Evolutionary conservation across 2,113 vertebrate species (phyloP).

Genomic region (Gasterosteus nipponicus): DNA sequence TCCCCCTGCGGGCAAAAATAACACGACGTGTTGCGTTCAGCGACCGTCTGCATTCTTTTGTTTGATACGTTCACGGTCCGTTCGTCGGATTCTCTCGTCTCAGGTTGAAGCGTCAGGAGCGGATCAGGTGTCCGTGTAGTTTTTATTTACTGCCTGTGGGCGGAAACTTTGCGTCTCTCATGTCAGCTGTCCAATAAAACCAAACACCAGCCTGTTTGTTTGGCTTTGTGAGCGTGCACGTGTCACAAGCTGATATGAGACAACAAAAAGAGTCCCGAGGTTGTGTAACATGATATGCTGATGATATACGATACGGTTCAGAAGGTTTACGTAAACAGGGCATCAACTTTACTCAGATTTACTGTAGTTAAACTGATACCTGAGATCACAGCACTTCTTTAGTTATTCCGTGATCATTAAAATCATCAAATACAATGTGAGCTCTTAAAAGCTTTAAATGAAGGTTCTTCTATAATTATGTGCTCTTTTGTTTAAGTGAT

Average conservation of each 20-base stretch:
- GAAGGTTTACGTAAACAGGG: neutral
- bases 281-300: neutral
- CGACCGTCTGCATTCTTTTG: neutral
- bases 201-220: neutral
- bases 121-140: neutral
- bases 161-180: too few relatives aligned
- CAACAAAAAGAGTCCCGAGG: constrained; percentile 6
- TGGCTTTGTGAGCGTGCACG: neutral
- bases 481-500: neutral
- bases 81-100: constrained; percentile 31
- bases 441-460: neutral
- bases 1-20: neutral
- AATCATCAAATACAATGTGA: neutral
- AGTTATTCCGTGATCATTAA: neutral
- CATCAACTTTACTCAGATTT: neutral
- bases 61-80: neutral
- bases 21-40: neutral
- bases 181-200: neutral
- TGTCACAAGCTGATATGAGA: neutral
- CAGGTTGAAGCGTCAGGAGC: constrained; percentile 73
- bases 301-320: neutral
- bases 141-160: neutral
- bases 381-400: neutral
- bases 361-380: neutral
- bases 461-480: neutral